A percentile compares a stretch with the other conserved stretches of the same genome.
These are phyloP conservation scores for Acestrorhynchus altus DNA, from an alignment of 2,797 vertebrate genomes.

Conservation along the genomic window DNA sequence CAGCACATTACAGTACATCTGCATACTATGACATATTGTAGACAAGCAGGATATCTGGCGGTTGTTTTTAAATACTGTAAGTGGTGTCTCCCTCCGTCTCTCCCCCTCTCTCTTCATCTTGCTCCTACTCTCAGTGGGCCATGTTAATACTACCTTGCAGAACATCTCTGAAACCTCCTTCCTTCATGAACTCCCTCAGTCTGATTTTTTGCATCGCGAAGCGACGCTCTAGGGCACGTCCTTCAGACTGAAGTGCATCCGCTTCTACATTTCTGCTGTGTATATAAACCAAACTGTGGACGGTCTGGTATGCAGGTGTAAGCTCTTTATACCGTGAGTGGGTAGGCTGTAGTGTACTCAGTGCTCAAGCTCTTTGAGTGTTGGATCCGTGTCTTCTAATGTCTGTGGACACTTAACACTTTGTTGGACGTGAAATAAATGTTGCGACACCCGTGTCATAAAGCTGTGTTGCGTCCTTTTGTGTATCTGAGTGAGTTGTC, in stretches of 20 bases:
- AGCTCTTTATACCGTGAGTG: constrained; percentile 59
- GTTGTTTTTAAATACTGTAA: constrained; percentile 31
- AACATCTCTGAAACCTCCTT: background rate
- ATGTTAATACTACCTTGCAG: background rate
- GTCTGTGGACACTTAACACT: constrained; percentile 81
- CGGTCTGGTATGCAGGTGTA: constrained; percentile 58
- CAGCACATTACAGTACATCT: background rate
- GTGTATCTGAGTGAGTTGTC: background rate
- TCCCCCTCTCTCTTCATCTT: background rate
- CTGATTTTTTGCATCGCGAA: constrained; percentile 49
- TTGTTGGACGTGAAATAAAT: constrained; percentile 85
- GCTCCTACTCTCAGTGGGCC: background rate
- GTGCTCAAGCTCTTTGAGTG: constrained; percentile 78
- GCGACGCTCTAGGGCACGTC: constrained; percentile 50
- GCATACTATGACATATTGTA: constrained; percentile 5
- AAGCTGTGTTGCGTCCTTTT: constrained; percentile 11
- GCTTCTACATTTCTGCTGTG: constrained; percentile 62
- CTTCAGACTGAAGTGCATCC: constrained; percentile 50
- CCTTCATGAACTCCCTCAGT: constrained; percentile 40
- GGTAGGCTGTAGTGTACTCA: constrained; percentile 69
- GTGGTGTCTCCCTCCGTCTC: constrained; percentile 13
- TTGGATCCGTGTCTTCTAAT: constrained; percentile 77
- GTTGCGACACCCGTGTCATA: constrained; percentile 69
- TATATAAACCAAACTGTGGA: constrained; percentile 72
- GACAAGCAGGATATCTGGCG: constrained; percentile 15